Evolutionary conservation across 2,888 invertebrate species (phyloP).

Genomic region (Parnassius orleans): DNA sequence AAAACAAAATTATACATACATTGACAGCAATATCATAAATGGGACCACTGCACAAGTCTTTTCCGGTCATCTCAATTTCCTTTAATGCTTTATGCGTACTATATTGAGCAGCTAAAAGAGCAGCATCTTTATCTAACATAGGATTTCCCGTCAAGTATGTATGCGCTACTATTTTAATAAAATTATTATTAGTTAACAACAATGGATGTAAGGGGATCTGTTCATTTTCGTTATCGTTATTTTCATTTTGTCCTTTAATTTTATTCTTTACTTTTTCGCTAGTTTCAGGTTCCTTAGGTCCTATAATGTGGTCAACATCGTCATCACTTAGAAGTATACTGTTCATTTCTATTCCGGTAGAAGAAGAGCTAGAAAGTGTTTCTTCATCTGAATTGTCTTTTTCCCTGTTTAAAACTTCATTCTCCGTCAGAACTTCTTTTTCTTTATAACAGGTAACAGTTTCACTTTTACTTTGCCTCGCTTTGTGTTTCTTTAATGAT

Average conservation of each 20-base stretch:
- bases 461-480: not conserved
- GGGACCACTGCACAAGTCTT: conserved; percentile 53
- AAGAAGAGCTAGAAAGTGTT: no score
- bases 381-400: no score
- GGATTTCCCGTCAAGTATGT: conserved; percentile 63
- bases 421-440: not conserved
- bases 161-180: conserved; percentile 68
- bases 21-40: conserved; percentile 67
- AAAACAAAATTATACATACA: conserved; percentile 41
- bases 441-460: not conserved
- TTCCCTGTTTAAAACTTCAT: conserved; percentile 4
- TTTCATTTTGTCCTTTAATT: conserved; percentile 3
- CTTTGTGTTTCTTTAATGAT: conserved; percentile 4
- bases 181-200: conserved; percentile 60
- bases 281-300: conserved; percentile 1
- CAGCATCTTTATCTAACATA: conserved; percentile 65
- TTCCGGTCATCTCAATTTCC: conserved; percentile 52
- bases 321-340: conserved; percentile 26
- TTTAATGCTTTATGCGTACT: conserved; percentile 60
- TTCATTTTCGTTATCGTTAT: conserved; percentile 30
- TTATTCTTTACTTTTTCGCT: not conserved
- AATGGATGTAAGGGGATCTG: conserved; percentile 52
- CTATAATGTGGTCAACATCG: conserved; percentile 19
- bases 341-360: not conserved
- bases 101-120: conserved; percentile 63